Conservation (phyloP, 2,113 vertebrate genomes). For the Silurus glanis region DNA sequence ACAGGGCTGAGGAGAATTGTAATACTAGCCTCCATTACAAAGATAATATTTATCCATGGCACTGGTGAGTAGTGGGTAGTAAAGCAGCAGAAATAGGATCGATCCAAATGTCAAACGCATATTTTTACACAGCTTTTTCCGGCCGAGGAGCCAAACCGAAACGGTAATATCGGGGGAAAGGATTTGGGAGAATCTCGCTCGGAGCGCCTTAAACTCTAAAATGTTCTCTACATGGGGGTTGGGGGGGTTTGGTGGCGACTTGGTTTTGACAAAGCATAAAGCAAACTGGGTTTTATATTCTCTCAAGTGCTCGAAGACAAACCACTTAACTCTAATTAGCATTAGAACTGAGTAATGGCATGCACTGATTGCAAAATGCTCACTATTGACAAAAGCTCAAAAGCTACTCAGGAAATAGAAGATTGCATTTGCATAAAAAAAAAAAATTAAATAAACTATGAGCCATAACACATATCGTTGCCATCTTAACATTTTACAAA, state of each 20-base stretch:
- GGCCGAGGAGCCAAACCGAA: neutral
- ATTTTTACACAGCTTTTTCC: neutral
- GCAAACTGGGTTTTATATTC: neutral
- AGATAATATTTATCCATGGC: constrained; percentile 6
- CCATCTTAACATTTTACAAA: neutral
- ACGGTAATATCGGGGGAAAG: neutral
- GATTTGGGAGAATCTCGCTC: neutral
- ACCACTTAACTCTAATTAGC: neutral
- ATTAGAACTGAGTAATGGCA: neutral
- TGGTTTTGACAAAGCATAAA: neutral
- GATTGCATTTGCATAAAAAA: neutral
- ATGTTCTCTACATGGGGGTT: too few species aligned
- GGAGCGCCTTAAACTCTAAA: too few species aligned
- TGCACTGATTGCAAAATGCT: neutral
- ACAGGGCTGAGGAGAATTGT: neutral
- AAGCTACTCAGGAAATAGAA: neutral
- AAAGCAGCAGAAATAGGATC: neutral
- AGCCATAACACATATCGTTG: neutral
- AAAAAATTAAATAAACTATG: neutral
- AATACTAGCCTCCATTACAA: neutral
- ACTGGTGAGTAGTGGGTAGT: neutral
- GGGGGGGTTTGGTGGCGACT: neutral
- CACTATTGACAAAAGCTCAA: neutral
- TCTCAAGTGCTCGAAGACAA: neutral
- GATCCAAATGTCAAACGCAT: neutral